Conservation (phyloP, 2,888 invertebrate species). For the Pyralis farinalis region DNA sequence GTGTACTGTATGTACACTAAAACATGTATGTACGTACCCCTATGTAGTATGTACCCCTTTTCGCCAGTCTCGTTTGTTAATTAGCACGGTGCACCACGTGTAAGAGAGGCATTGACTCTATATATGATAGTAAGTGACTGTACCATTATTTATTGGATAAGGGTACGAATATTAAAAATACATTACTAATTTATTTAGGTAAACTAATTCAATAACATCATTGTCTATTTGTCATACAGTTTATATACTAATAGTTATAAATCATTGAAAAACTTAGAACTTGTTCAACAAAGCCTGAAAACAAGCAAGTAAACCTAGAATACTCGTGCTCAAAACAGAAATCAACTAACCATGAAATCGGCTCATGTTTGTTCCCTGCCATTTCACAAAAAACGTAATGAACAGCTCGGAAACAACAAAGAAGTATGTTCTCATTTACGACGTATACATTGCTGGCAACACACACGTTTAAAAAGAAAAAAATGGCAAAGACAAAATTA, state of each 20-base stretch:
- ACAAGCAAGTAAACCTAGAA: conserved; percentile 23
- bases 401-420: conserved; percentile 51
- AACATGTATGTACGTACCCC: too few relatives aligned
- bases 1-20: too few relatives aligned
- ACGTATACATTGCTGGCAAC: conserved; percentile 53
- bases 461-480: conserved; percentile 31
- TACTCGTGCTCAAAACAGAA: conserved; percentile 48
- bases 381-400: conserved; percentile 63
- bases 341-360: conserved; percentile 76
- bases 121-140: too few relatives aligned
- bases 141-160: too few relatives aligned
- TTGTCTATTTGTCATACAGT: too few relatives aligned
- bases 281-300: conserved; percentile 7
- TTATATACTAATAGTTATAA: not conserved
- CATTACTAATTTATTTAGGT: too few relatives aligned
- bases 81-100: too few relatives aligned
- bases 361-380: conserved; percentile 65
- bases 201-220: too few relatives aligned
- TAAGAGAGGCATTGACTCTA: too few relatives aligned
- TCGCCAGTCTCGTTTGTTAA: too few relatives aligned
- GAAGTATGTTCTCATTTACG: conserved; percentile 51
- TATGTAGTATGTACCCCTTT: too few relatives aligned
- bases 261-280: conserved; percentile 6
- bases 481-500: conserved; percentile 28
- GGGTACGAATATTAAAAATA: too few relatives aligned